Conservation (phyloP, 2,113 vertebrate genomes). For the Larimichthys polyactis region DNA sequence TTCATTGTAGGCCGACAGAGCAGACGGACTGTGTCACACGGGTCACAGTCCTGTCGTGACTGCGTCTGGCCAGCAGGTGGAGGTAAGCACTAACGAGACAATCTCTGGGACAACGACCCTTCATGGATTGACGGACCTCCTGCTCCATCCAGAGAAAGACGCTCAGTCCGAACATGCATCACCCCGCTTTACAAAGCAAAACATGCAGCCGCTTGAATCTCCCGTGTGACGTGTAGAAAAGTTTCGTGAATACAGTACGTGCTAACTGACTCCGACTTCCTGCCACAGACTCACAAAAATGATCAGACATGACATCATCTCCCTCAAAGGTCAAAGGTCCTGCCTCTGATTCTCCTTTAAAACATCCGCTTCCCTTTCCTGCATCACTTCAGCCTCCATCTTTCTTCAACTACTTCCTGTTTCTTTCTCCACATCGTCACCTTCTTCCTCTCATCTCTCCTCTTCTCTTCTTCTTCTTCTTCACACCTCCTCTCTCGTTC, state of each 20-base stretch:
- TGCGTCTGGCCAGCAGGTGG: conserved; percentile 78
- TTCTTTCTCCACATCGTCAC: conserved; percentile 47
- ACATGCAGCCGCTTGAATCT: conserved; percentile 28
- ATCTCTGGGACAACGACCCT: conserved; percentile 68
- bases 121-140: conserved; percentile 58
- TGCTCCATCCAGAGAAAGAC: conserved; percentile 21
- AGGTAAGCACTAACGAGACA: conserved; percentile 58
- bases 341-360: conserved; percentile 65
- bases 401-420: conserved; percentile 64
- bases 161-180: conserved; percentile 43
- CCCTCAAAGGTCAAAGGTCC: conserved; percentile 66
- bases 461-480: neutral
- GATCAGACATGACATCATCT: conserved; percentile 58
- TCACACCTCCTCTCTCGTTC: conserved; percentile 15
- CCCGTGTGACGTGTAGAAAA: conserved; percentile 45
- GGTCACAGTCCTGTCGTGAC: conserved; percentile 19
- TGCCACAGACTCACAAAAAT: conserved; percentile 26
- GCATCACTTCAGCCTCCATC: conserved; percentile 40
- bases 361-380: conserved; percentile 69
- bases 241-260: conserved; percentile 58
- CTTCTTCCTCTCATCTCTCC: conserved; percentile 2
- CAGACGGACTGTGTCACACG: neutral
- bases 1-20: conserved; percentile 15
- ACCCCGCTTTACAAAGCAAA: conserved; percentile 42
- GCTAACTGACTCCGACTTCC: conserved; percentile 48